Base-by-base conservation (phyloP, 2,797 vertebrate species). In the Cyclopterus lumpus region DNA sequence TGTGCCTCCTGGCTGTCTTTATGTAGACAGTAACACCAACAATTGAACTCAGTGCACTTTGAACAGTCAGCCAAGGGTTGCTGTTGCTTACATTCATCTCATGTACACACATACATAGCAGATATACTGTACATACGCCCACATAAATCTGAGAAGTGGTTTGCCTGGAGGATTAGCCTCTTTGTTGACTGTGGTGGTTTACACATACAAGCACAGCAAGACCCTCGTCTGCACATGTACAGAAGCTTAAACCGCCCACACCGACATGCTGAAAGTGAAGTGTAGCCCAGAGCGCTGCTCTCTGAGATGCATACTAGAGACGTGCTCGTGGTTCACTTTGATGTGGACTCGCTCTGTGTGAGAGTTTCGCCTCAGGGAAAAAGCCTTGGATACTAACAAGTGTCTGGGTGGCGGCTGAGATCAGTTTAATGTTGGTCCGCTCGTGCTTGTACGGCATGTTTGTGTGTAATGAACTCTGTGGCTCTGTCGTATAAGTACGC, bases 111-210 rank as follows among this genome's bases (percentile, higher is more conserved):
- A n/a, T 10, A 60, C 66, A 68, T 69, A 79, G 7, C 84, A 86
- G 80, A 86, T 85, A 36, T 22, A 61, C 58, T 42, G 54, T 46
- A 82, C 86, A n/a, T n/a, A 73, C 89, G 82, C 86, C 77, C 88
- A 82, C 85, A 79, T 32, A 34, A 67, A 90, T 89, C 63, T 63
- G 18, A 74, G 73, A 76, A 81, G 81, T 71, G 73, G 54, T 79
- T 81, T 12, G 90, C 92, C 90, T 53, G 69, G 59, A 89, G 92
- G 91, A 90, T 89, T 80, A 85, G 71, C 71, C 73, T 80, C 87
- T 92, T 93, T 93, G 90, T 92, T 91, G 86, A 73, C 81, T 86
- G 80, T 70, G 57, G 70, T 77, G 86, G 67, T 85, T 87, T 89
- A 88, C 82, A 86, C 75, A 75, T 53, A 79, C 75, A 22, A 75